phyloP scores from a whole-genome alignment of 2,888 invertebrate species.

The Drosophila suboccidentalis region DNA sequence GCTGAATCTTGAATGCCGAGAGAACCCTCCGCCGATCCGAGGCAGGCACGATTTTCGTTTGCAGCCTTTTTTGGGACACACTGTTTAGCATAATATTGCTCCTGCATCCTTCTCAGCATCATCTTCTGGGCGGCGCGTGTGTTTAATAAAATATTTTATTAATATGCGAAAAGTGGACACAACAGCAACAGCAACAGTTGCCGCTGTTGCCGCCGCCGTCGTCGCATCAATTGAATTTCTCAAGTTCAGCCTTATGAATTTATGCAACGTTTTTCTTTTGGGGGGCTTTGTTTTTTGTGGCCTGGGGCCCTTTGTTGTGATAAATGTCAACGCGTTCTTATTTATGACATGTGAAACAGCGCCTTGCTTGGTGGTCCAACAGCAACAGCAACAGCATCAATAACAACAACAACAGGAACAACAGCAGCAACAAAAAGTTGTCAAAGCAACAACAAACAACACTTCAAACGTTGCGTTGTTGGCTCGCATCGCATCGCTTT shows the following conservation, averaged over 20 bases:
- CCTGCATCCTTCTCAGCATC: constrained; percentile 19
- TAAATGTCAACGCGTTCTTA: constrained; percentile 86
- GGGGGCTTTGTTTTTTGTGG: constrained; percentile 25
- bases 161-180: constrained; percentile 75
- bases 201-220: constrained; percentile 30
- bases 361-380: constrained; percentile 71
- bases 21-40: constrained; percentile 23
- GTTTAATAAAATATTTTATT: constrained; percentile 82
- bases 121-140: constrained; percentile 68
- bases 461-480: constrained; percentile 75
- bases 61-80: constrained; percentile 78
- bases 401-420: constrained; percentile 36
- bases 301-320: constrained; percentile 83
- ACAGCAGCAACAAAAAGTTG: constrained; percentile 66
- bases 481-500: constrained; percentile 39
- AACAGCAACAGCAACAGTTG: constrained; percentile 25
- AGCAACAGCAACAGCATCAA: constrained; percentile 46
- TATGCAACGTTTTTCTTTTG: constrained; percentile 73
- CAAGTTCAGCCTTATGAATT: constrained; percentile 79
- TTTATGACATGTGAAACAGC: constrained; percentile 85
- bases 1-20: constrained; percentile 4
- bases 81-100: constrained; percentile 79
- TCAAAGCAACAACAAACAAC: constrained; percentile 57
- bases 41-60: constrained; percentile 77
- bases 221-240: constrained; percentile 81